phyloP scores from a whole-genome alignment of 2,797 vertebrate species.

The Pyrocephalus nanus region DNA sequence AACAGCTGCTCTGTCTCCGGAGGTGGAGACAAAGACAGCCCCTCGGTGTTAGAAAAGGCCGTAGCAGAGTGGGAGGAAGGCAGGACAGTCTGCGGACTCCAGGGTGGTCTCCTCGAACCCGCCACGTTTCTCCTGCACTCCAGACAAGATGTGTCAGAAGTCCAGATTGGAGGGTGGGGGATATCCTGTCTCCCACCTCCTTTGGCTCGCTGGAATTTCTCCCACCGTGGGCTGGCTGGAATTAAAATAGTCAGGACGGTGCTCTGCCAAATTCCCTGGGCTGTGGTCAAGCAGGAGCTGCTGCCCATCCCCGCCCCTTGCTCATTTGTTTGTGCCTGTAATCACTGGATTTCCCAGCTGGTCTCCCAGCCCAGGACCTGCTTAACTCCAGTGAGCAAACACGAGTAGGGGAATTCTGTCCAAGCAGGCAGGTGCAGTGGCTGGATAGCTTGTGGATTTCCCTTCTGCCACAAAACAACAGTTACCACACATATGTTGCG shows the following conservation, averaged over 20 bases:
- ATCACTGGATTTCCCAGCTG: conserved; percentile 50
- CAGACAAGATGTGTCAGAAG: conserved; percentile 21
- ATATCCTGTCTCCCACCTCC: conserved; percentile 25
- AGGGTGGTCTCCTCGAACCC: background rate
- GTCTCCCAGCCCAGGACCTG: conserved; percentile 23
- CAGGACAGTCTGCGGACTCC: background rate
- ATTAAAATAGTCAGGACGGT: background rate
- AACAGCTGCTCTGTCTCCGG: background rate
- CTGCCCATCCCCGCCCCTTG: background rate
- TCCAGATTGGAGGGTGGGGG: conserved; percentile 36
- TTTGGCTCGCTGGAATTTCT: background rate
- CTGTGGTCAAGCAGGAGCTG: background rate
- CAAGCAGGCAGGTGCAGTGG: conserved; percentile 55
- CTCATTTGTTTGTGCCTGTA: background rate
- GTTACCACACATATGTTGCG: conserved; percentile 17
- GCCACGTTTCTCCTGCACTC: background rate
- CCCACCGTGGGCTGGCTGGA: background rate
- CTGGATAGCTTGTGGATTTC: conserved; percentile 55
- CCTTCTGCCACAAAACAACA: conserved; percentile 21
- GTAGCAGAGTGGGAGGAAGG: background rate
- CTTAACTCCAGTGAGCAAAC: conserved; percentile 22
- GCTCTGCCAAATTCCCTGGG: background rate
- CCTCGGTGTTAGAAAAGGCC: background rate
- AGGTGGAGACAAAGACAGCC: background rate
- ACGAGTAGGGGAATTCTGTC: background rate